Base-by-base conservation (phyloP, 2,888 invertebrate genomes). In the Pachydiplax longipennis region DNA sequence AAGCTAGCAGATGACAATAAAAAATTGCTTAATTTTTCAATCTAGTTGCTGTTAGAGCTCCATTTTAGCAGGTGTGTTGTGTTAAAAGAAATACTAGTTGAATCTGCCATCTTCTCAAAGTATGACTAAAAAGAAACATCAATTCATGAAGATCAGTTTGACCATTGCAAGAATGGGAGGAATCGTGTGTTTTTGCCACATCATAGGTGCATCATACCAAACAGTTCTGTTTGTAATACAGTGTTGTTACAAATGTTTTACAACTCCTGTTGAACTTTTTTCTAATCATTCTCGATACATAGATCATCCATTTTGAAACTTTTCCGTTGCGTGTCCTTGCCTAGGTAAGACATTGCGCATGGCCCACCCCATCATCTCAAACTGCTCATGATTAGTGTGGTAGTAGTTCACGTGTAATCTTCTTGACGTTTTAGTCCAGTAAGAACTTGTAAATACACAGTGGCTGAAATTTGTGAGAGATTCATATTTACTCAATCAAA, bases 341-440 rank as follows among this genome's bases (percentile, higher is more conserved):
- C 81, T 83, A 61, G 80, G 90, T 90, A 90, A 81, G 81, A 90
- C 81, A 81, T 90, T 90, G 81, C 35, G 80, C 90, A 80, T 90
- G 58, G 80, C 61, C 87, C 61, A 61, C 87, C 87, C 87, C 61
- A 87, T 87, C 87, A 87, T 87, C 87, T 90, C 91, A 90, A 91
- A 91, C 91, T 91, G 91, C 91, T 91, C 91, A 91, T 91, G 87
- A 91, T 91, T 91, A 91, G 91, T 91, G 91, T 81, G 83, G 90
- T 91, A 90, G 90, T 91, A 90, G 91, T 91, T 91, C 90, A 91
- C 81, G 90, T 91, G 90, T 81, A 90, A 83, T 91, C 91, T 91
- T 91, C 91, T 91, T 91, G 91, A 91, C 91, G 91, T 91, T 91
- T 91, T 91, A 91, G 91, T 91, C 91, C 91, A 87, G 91, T 91